phyloP scores from a whole-genome alignment of 2,888 invertebrate genomes.

The Rhagonycha lutea region DNA sequence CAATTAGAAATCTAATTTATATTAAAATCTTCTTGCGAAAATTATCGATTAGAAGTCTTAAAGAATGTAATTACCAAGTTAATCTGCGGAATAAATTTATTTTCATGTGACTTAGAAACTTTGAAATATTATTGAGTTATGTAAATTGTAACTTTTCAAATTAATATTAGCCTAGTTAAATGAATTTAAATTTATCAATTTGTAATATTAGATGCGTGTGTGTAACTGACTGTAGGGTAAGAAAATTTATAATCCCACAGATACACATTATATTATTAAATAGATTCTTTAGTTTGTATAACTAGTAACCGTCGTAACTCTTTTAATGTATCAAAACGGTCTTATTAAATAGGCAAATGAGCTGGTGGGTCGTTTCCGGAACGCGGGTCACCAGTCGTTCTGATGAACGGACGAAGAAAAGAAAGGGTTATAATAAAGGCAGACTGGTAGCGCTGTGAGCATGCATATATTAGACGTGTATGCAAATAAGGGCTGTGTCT shows the following conservation, averaged over 20 bases:
- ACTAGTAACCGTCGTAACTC: slow-evolving; percentile 18
- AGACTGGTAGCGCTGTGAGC: slow-evolving; percentile 44
- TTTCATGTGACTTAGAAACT: not conserved
- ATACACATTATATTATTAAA: not conserved
- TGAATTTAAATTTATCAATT: not conserved
- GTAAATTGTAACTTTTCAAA: not conserved
- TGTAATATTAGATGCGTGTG: not conserved
- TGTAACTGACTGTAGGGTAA: not conserved
- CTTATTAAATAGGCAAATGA: slow-evolving; percentile 49
- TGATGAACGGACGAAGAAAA: slow-evolving; percentile 41
- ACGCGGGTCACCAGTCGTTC: slow-evolving; percentile 40
- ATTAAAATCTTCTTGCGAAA: not conserved
- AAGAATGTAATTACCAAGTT: not conserved
- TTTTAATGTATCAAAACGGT: slow-evolving; percentile 46
- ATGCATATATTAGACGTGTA: slow-evolving; percentile 49
- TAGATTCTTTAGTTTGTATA: slow-evolving; percentile 16
- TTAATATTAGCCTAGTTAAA: not conserved
- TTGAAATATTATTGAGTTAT: not conserved
- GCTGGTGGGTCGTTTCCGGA: slow-evolving; percentile 42
- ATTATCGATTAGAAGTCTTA: not conserved
- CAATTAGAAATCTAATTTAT: not conserved
- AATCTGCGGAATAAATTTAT: not conserved
- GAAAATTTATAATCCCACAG: not conserved
- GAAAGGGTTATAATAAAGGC: slow-evolving; percentile 37
- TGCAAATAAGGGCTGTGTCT: slow-evolving; percentile 47